Percentiles rank a stretch among this genome's conserved stretches.
Conservation (phyloP, 2,888 invertebrate species). For the Kryphioiulus occultus region DNA sequence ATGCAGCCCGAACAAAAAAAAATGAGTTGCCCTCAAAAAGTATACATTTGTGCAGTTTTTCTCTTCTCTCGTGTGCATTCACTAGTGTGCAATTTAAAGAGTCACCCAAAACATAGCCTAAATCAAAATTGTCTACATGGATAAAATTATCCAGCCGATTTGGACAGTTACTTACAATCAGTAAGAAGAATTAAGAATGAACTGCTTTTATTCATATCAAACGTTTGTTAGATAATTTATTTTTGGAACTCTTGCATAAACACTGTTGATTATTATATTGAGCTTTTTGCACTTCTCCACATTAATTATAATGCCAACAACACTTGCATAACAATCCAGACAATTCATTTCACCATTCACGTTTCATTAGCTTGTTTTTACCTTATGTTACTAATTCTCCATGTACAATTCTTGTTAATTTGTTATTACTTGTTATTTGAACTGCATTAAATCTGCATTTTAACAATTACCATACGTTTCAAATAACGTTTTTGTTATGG, state of each 20-base stretch:
- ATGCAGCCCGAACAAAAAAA: not conserved
- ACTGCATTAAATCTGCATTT: not conserved
- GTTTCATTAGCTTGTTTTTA: no score
- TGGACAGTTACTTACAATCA: not conserved
- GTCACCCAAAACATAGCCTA: no score
- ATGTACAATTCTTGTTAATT: not conserved
- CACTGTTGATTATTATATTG: not conserved
- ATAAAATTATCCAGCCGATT: not conserved
- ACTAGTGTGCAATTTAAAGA: no score
- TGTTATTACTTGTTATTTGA: not conserved
- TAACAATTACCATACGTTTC: not conserved
- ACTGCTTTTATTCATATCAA: not conserved
- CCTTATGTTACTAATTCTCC: no score
- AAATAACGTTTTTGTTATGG: no score
- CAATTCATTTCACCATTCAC: no score
- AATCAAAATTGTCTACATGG: not conserved
- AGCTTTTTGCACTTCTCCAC: not conserved
- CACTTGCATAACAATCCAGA: no score
- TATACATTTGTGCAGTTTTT: no score
- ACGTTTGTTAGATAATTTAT: not conserved
- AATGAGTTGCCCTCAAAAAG: no score
- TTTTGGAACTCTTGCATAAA: not conserved
- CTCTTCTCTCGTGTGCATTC: no score
- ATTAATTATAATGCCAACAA: not conserved
- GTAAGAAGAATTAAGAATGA: not conserved